A percentile compares a stretch with the other conserved stretches of the same genome.
Conservation (phyloP, 2,113 vertebrate species). For the Furnarius figulus region DNA sequence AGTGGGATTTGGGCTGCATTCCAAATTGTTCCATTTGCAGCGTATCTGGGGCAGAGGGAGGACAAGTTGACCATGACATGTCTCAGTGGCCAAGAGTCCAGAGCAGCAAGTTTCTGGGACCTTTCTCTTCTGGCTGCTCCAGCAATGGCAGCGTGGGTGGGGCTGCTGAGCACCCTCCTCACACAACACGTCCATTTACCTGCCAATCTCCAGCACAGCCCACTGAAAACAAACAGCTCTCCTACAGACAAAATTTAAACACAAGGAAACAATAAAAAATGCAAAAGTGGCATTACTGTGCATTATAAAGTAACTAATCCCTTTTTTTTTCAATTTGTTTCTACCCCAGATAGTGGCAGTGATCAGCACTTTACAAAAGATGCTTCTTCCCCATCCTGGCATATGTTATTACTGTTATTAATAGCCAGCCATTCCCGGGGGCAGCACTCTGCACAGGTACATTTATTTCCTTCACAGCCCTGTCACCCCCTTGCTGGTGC, state of each 20-base stretch:
- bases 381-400: constrained; percentile 31
- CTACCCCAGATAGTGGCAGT: background rate
- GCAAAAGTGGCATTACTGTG: background rate
- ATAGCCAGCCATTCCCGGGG: constrained; percentile 21
- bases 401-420: constrained; percentile 62
- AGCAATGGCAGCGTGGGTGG: background rate
- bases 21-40: background rate
- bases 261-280: background rate
- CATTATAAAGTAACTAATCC: constrained; percentile 25
- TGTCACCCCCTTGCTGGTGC: background rate
- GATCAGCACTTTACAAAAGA: constrained; percentile 31
- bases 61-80: background rate
- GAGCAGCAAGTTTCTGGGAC: background rate
- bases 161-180: background rate
- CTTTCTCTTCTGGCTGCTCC: background rate
- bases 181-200: background rate
- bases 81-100: background rate
- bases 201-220: background rate
- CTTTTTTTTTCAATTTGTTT: background rate
- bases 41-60: background rate
- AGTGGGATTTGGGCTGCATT: background rate
- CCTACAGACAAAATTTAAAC: background rate
- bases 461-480: constrained; percentile 48
- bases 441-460: constrained; percentile 24
- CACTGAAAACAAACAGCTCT: background rate